phyloP scores from a whole-genome alignment of 2,797 vertebrate genomes.

The Melanotaenia boesemani region DNA sequence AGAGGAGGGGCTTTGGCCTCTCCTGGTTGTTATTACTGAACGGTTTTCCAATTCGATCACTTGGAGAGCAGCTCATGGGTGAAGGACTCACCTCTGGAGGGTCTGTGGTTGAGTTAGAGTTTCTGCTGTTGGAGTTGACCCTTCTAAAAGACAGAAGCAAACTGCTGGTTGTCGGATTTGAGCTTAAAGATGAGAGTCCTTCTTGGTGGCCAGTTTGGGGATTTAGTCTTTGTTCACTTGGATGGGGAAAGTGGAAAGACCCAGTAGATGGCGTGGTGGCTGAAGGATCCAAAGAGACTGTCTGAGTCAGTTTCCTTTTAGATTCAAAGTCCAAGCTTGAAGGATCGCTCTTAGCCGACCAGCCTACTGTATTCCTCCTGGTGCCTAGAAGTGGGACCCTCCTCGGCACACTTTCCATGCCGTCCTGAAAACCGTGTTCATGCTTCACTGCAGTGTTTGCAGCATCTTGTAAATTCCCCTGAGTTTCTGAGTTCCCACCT shows the following conservation, averaged over 20 bases:
- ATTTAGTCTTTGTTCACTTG: conserved; percentile 53
- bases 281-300: conserved; percentile 61
- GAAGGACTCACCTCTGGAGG: conserved; percentile 41
- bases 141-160: conserved; percentile 80
- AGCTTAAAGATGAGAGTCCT: conserved; percentile 59
- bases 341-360: conserved; percentile 71
- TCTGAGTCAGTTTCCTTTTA: conserved; percentile 59
- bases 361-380: conserved; percentile 64
- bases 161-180: conserved; percentile 82
- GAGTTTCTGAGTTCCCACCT: conserved; percentile 45
- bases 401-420: conserved; percentile 41
- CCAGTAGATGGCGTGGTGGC: conserved; percentile 16
- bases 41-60: conserved; percentile 45
- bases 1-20: conserved; percentile 40
- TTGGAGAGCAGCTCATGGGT: conserved; percentile 31
- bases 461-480: conserved; percentile 51
- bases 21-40: conserved; percentile 49
- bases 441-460: conserved; percentile 24
- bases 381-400: conserved; percentile 49
- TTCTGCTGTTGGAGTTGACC: conserved; percentile 59
- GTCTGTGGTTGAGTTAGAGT: conserved; percentile 23
- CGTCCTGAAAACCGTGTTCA: conserved; percentile 35
- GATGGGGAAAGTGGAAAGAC: conserved; percentile 47
- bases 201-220: conserved; percentile 53
- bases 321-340: conserved; percentile 52